Evolutionary conservation across 2,113 vertebrate genomes (phyloP).

Genomic region (Gobiocypris rarus): DNA sequence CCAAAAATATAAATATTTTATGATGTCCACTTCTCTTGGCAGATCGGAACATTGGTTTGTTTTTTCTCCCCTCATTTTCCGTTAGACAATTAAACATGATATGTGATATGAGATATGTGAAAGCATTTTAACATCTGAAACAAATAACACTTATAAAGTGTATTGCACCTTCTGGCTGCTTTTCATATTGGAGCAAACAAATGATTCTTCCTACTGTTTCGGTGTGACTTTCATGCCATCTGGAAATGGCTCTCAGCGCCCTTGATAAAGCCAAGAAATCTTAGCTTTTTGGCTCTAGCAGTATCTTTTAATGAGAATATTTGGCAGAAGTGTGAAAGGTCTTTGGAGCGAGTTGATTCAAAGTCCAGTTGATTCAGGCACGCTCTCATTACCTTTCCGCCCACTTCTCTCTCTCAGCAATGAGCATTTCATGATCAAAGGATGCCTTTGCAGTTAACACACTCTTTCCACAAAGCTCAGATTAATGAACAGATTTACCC

Average conservation of each 20-base stretch:
- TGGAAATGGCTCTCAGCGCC: not conserved
- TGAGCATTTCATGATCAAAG: constrained; percentile 30
- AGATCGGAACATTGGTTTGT: too few relatives aligned
- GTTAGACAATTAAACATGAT: not conserved
- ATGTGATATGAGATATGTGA: not conserved
- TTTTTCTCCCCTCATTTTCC: not conserved
- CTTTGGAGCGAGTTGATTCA: not conserved
- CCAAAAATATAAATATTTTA: too few relatives aligned
- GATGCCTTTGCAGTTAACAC: not conserved
- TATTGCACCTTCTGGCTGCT: not conserved
- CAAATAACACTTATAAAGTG: not conserved
- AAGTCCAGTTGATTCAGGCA: constrained; percentile 30
- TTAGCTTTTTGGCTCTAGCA: not conserved
- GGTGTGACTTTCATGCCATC: constrained; percentile 15
- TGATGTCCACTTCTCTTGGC: too few relatives aligned
- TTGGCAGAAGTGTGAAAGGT: constrained; percentile 27
- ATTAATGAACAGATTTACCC: constrained; percentile 2
- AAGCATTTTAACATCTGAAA: not conserved
- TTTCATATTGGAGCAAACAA: constrained; percentile 4
- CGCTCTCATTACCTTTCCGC: constrained; percentile 12
- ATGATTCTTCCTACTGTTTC: constrained; percentile 16
- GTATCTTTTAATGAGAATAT: constrained; percentile 22
- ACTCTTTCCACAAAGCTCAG: constrained; percentile 4
- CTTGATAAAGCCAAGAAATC: constrained; percentile 23
- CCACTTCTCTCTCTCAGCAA: constrained; percentile 4